Evolutionary conservation across 2,888 invertebrate genomes (phyloP).

Genomic region (Barypeithes pellucidus): DNA sequence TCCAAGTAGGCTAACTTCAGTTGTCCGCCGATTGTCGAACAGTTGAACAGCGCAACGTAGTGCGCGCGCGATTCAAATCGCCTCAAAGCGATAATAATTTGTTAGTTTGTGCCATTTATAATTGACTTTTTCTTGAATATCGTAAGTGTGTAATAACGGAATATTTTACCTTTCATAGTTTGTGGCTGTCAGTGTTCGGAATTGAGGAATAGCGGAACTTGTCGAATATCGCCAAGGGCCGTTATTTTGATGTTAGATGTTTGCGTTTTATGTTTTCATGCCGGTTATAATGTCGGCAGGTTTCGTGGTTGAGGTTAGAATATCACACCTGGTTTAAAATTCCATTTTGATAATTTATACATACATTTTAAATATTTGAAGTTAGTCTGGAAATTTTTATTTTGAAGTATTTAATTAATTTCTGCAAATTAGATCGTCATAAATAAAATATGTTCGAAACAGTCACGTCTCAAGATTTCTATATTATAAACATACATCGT

Average conservation of each 20-base stretch:
- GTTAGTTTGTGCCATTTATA: constrained; percentile 47
- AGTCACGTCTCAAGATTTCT: too few species aligned
- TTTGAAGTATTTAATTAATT: too few species aligned
- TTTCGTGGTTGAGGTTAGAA: constrained; percentile 9
- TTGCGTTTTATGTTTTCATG: constrained; percentile 19
- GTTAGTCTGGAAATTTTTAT: too few species aligned
- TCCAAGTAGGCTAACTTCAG: constrained; percentile 61
- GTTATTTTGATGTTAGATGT: constrained; percentile 27
- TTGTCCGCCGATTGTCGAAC: constrained; percentile 63
- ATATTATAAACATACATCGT: too few species aligned
- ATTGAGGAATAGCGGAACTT: constrained; percentile 46
- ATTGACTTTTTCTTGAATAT: constrained; percentile 45
- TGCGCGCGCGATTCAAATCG: constrained; percentile 57
- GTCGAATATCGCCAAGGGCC: constrained; percentile 32
- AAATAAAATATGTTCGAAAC: too few species aligned
- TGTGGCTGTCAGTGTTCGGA: constrained; percentile 48
- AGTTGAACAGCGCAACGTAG: constrained; percentile 49
- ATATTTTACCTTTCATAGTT: constrained; percentile 46
- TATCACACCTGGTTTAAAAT: neutral
- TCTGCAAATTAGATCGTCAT: too few species aligned
- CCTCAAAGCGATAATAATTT: constrained; percentile 29
- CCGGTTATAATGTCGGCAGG: constrained; percentile 7
- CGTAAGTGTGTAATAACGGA: constrained; percentile 49
- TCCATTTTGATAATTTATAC: too few species aligned
- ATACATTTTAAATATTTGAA: too few species aligned